Evolutionary conservation across 1,140 invertebrate species (phyloP).

Genomic region (Tetraneura akinire): DNA sequence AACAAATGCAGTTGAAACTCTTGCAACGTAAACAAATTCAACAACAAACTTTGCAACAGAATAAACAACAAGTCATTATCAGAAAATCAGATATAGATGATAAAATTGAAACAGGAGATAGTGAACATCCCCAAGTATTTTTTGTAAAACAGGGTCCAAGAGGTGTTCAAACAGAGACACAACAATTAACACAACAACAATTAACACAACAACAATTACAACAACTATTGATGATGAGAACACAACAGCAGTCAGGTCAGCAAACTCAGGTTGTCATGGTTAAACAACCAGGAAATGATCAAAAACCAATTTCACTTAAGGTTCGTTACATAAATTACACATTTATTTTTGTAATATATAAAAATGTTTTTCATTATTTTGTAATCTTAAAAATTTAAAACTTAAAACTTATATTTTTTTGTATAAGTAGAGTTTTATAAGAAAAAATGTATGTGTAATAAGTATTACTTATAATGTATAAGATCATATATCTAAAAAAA

Average conservation of each 20-base stretch:
- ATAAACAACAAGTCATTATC: slow-evolving; percentile 53
- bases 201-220: slow-evolving; percentile 55
- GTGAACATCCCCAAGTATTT: slow-evolving; percentile 32
- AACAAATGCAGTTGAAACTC: slow-evolving; percentile 21
- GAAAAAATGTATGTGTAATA: no score
- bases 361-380: no score
- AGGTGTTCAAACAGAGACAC: slow-evolving; percentile 39
- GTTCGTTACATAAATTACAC: neutral
- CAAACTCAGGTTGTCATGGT: slow-evolving; percentile 52
- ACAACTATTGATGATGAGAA: slow-evolving; percentile 54
- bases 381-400: no score
- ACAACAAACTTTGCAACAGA: slow-evolving; percentile 34
- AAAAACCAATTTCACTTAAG: slow-evolving; percentile 41
- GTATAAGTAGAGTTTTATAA: no score
- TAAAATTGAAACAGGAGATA: neutral
- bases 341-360: no score
- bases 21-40: slow-evolving; percentile 40
- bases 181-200: slow-evolving; percentile 56
- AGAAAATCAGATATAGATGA: slow-evolving; percentile 38
- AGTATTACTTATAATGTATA: no score
- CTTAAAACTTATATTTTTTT: no score
- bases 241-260: slow-evolving; percentile 54
- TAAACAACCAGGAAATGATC: slow-evolving; percentile 39
- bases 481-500: no score
- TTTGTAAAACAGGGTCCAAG: slow-evolving; percentile 37